These are phyloP conservation scores for Cheilosia variabilis DNA, from an alignment of 2,888 invertebrate genomes.

Conservation along the genomic window DNA sequence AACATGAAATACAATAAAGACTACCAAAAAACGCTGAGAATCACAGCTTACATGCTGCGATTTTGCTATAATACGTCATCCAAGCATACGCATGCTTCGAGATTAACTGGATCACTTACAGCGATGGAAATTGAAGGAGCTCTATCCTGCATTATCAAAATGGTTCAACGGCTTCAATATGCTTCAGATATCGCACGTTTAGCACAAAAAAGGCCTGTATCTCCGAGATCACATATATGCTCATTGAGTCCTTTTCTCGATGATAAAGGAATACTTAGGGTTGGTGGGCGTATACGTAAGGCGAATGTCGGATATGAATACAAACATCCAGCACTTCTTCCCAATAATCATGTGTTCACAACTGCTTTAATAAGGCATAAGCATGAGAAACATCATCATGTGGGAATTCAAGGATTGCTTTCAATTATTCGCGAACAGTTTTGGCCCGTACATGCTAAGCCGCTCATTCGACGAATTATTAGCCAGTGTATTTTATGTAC, in stretches of 20 bases:
- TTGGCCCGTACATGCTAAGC: conserved; percentile 29
- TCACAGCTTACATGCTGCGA: too few species aligned
- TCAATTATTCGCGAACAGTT: conserved; percentile 25
- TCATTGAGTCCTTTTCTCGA: conserved; percentile 13
- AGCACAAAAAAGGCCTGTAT: neutral
- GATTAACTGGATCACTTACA: neutral
- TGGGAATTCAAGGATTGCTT: conserved; percentile 15
- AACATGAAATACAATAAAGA: conserved; percentile 3
- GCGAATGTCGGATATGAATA: neutral
- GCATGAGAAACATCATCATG: conserved; percentile 31
- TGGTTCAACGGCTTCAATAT: neutral
- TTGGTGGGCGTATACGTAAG: conserved; percentile 17
- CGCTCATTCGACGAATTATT: neutral
- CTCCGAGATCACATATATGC: neutral
- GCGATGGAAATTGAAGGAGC: neutral
- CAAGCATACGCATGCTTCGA: neutral
- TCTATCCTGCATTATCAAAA: neutral
- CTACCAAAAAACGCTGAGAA: too few species aligned
- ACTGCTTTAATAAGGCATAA: conserved; percentile 1
- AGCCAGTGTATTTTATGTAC: neutral
- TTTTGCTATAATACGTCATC: neutral
- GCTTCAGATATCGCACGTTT: conserved; percentile 2
- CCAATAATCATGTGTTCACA: conserved; percentile 5
- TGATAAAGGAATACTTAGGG: conserved; percentile 13
- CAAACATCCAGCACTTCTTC: conserved; percentile 16